Percentiles rank a stretch among this genome's conserved stretches.
Conservation (phyloP, 2,113 vertebrate species). For the Tragelaphus scriptus region DNA sequence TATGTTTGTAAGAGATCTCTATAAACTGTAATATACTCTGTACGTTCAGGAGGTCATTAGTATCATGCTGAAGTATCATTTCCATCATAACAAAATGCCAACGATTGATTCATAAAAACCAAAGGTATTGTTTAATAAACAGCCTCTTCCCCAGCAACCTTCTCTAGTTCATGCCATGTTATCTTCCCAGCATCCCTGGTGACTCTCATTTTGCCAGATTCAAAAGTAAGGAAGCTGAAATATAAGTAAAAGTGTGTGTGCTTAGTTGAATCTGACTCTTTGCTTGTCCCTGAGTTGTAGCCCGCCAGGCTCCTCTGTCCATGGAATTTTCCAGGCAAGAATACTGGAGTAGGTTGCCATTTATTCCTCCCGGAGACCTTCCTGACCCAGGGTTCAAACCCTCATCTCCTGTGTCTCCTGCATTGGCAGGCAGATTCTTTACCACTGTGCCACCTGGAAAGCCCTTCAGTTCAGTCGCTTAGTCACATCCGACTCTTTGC, state of each 20-base stretch:
- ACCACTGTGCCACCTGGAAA: background rate
- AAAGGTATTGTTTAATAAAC: background rate
- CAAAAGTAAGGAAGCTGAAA: background rate
- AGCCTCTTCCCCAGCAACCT: background rate
- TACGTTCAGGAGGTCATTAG: background rate
- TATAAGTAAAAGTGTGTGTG: background rate
- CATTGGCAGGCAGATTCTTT: background rate
- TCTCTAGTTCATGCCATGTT: background rate
- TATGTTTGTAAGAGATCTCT: background rate
- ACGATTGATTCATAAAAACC: background rate
- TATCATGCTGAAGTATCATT: background rate
- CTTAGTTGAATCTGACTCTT: background rate
- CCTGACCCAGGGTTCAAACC: background rate
- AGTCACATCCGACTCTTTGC: fast-evolving
- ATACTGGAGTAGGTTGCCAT: background rate
- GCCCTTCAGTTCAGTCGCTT: background rate
- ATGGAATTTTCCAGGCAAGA: background rate
- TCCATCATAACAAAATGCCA: background rate
- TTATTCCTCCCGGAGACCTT: background rate
- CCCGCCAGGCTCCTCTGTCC: background rate
- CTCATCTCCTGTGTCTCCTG: background rate
- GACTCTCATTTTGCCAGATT: background rate
- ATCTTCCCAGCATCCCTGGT: background rate
- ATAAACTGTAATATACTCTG: background rate
- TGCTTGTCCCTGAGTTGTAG: background rate